Conservation (phyloP, 2,113 vertebrate species). For the Bostrychus sinensis region DNA sequence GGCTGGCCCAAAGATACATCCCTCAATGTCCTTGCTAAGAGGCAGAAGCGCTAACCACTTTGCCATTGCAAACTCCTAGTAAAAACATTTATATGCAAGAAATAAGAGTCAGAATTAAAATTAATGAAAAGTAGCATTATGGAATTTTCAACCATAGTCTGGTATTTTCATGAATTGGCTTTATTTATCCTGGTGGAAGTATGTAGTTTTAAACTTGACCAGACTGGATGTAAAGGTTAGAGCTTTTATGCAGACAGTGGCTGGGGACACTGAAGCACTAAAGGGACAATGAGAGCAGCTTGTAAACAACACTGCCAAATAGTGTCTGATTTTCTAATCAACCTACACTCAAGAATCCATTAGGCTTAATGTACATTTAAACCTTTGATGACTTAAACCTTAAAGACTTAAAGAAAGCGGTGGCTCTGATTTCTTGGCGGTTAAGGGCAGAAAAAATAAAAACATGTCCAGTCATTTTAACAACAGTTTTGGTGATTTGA, state of each 20-base stretch:
- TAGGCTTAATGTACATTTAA: slow-evolving; percentile 6
- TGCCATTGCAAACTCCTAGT: not conserved
- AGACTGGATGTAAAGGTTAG: slow-evolving; percentile 15
- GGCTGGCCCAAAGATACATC: no score
- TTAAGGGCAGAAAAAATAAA: not conserved
- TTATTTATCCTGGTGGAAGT: not conserved
- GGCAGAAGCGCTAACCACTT: not conserved
- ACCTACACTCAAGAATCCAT: not conserved
- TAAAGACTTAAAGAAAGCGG: not conserved
- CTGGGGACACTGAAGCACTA: not conserved
- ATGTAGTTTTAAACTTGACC: not conserved
- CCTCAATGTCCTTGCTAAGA: slow-evolving; percentile 20
- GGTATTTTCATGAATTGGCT: slow-evolving; percentile 1
- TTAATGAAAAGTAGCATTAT: not conserved
- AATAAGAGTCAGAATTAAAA: not conserved
- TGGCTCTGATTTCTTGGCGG: not conserved
- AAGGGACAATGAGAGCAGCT: not conserved
- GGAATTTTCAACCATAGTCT: slow-evolving; percentile 19
- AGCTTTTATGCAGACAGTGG: not conserved
- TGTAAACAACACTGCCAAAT: not conserved
- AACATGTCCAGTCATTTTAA: not conserved
- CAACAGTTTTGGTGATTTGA: not conserved
- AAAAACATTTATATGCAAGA: slow-evolving; percentile 55
- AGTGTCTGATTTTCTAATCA: not conserved
- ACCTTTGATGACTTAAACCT: slow-evolving; percentile 9